Conservation (phyloP, 2,113 vertebrate species). For the Philantomba maxwellii region DNA sequence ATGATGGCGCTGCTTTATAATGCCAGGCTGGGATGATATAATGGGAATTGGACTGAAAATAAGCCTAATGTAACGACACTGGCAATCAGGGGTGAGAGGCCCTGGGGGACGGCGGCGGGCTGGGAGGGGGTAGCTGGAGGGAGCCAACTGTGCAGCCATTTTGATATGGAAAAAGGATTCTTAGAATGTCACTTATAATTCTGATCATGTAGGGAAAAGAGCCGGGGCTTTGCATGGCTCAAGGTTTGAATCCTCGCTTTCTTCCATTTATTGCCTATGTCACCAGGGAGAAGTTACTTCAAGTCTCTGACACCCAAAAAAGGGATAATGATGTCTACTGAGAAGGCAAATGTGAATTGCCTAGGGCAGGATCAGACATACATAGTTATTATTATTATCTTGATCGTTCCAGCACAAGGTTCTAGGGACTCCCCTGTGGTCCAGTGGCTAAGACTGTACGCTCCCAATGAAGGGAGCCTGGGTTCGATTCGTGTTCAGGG, state of each 20-base stretch:
- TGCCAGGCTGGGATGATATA: slow-evolving; percentile 12
- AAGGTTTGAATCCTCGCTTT: background rate
- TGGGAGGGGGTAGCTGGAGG: background rate
- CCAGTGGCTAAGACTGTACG: background rate
- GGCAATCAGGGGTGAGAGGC: background rate
- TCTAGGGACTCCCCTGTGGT: background rate
- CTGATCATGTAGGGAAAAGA: background rate
- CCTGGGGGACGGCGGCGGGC: background rate
- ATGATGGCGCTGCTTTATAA: slow-evolving; percentile 44
- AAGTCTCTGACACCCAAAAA: slow-evolving; percentile 1
- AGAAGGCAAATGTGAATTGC: background rate
- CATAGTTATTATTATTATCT: background rate
- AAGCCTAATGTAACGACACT: slow-evolving; percentile 33
- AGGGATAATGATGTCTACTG: background rate
- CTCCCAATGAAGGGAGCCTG: background rate
- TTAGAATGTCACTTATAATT: background rate
- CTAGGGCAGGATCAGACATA: background rate
- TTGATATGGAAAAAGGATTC: background rate
- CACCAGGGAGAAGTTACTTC: background rate
- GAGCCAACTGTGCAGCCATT: background rate
- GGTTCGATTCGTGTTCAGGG: background rate
- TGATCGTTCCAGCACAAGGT: background rate
- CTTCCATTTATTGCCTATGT: background rate
- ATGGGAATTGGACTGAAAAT: slow-evolving; percentile 28
- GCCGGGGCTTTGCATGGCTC: background rate